phyloP scores from a whole-genome alignment of 1,140 invertebrate genomes.

The Sinonovacula constricta region DNA sequence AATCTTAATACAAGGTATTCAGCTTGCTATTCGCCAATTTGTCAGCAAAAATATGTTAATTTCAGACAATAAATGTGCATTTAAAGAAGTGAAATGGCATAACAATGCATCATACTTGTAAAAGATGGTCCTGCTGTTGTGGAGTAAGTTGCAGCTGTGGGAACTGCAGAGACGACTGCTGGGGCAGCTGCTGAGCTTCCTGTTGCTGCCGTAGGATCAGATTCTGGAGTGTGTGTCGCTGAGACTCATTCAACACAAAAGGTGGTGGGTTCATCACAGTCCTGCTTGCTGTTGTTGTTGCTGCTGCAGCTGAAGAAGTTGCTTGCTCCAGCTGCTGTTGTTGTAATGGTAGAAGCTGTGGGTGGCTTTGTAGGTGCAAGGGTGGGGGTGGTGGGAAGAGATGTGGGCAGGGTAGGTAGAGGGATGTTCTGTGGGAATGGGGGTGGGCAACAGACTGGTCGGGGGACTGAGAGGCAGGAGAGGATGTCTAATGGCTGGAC shows the following conservation, averaged over 20 bases:
- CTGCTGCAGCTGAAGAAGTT: slow-evolving; percentile 57
- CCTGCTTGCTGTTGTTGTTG: slow-evolving; percentile 63
- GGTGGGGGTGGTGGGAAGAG: slow-evolving; percentile 20
- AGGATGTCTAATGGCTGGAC: slow-evolving; percentile 4
- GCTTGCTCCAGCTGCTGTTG: slow-evolving; percentile 65
- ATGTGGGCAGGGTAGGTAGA: slow-evolving; percentile 37
- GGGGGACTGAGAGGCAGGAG: slow-evolving; percentile 9
- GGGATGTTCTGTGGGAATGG: background rate
- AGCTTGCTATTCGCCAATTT: no score
- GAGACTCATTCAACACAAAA: slow-evolving; percentile 49
- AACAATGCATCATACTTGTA: slow-evolving; percentile 70
- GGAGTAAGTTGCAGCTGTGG: slow-evolving; percentile 62
- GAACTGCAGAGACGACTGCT: slow-evolving; percentile 55
- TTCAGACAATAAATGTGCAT: background rate
- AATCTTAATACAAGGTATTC: no score
- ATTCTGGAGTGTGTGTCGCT: slow-evolving; percentile 48
- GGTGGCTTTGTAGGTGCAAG: slow-evolving; percentile 24
- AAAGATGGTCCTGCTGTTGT: slow-evolving; percentile 78
- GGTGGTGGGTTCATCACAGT: slow-evolving; percentile 11
- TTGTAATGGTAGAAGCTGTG: slow-evolving; percentile 44
- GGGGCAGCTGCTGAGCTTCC: slow-evolving; percentile 60
- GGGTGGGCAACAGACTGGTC: slow-evolving; percentile 29
- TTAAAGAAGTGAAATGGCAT: background rate
- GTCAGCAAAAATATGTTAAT: no score
- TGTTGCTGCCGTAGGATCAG: slow-evolving; percentile 62